Evolutionary conservation across 2,888 invertebrate genomes (phyloP).

Genomic region (Drosophila neonasuta): DNA sequence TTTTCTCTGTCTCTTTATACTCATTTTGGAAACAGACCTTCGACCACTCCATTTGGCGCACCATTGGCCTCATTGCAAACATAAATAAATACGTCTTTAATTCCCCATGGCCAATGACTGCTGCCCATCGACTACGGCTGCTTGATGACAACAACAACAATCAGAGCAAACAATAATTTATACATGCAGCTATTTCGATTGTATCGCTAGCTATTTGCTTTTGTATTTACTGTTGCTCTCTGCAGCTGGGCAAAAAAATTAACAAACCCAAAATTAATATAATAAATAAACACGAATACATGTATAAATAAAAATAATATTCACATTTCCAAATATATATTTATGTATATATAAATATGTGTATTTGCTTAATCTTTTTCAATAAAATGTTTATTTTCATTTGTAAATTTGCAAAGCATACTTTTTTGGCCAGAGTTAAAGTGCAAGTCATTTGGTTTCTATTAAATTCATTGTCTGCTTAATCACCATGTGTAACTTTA

Average conservation of each 20-base stretch:
- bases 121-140: not conserved
- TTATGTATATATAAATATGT: slow-evolving; percentile 2
- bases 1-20: not conserved
- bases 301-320: slow-evolving; percentile 23
- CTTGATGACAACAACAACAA: not conserved
- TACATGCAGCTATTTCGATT: slow-evolving; percentile 45
- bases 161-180: slow-evolving; percentile 6
- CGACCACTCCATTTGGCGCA: slow-evolving; percentile 9
- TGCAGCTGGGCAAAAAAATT: slow-evolving; percentile 56
- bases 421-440: not conserved
- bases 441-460: not conserved
- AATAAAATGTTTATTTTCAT: not conserved
- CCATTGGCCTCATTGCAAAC: slow-evolving; percentile 20
- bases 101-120: slow-evolving; percentile 19
- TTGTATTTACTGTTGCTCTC: slow-evolving; percentile 55
- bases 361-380: slow-evolving; percentile 27
- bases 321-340: slow-evolving; percentile 2
- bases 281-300: slow-evolving; percentile 31
- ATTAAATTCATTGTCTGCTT: not conserved
- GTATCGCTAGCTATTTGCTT: slow-evolving; percentile 54
- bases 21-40: slow-evolving; percentile 11
- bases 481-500: no score
- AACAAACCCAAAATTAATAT: slow-evolving; percentile 29
- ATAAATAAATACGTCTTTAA: slow-evolving; percentile 56
- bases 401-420: not conserved